Evolutionary conservation across 2,113 vertebrate species (phyloP).

Genomic region (Xiphophorus couchianus): DNA sequence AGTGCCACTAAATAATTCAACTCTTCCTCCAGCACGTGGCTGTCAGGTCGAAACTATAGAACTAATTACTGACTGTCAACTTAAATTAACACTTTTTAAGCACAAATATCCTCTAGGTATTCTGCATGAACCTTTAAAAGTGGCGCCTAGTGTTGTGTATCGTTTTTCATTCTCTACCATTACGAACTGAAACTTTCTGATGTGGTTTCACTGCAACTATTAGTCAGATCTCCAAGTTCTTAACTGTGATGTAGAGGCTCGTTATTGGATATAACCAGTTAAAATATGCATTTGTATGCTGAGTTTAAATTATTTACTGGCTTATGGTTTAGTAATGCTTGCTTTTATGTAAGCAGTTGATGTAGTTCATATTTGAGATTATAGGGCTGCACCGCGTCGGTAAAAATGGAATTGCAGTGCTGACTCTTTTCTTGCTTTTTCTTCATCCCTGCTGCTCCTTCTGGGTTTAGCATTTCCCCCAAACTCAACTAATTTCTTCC

Average conservation of each 20-base stretch:
- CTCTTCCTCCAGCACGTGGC: slow-evolving; percentile 44
- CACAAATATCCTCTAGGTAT: neutral
- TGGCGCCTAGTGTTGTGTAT: neutral
- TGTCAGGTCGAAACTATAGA: slow-evolving; percentile 10
- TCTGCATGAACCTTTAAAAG: neutral
- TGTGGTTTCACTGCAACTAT: neutral
- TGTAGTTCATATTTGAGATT: neutral
- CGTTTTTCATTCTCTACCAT: neutral
- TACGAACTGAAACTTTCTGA: neutral
- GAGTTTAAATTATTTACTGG: neutral
- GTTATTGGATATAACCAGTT: neutral
- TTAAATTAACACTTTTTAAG: neutral
- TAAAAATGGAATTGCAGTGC: too few species aligned
- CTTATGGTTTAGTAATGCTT: neutral
- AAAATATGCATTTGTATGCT: neutral
- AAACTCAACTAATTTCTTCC: too few species aligned
- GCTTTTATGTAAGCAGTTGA: neutral
- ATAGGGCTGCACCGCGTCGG: neutral
- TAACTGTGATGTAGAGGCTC: neutral
- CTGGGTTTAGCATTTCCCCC: too few species aligned
- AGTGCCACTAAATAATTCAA: slow-evolving; percentile 74
- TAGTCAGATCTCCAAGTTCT: neutral
- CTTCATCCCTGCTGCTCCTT: too few species aligned
- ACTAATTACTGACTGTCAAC: slow-evolving; percentile 1
- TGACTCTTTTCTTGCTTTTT: too few species aligned